Evolutionary conservation across 1,140 invertebrate species (phyloP).

Genomic region (Bombyx mori): ASM3026992v2 NC_085131.1:8508001-8508500

Average conservation of each 20-base stretch:
- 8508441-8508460: too few species aligned
- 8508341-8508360: neutral
- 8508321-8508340: slow-evolving; percentile 65
- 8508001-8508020: too few species aligned
- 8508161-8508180: slow-evolving; percentile 76
- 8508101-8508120: slow-evolving; percentile 54
- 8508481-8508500: too few species aligned
- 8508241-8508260: slow-evolving; percentile 81
- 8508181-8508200: slow-evolving; percentile 83
- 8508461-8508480: too few species aligned
- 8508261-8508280: slow-evolving; percentile 87
- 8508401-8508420: too few species aligned
- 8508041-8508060: too few species aligned
- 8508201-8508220: slow-evolving; percentile 77
- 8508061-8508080: too few species aligned
- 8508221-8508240: slow-evolving; percentile 73
- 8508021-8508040: too few species aligned
- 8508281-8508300: slow-evolving; percentile 88
- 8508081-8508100: neutral
- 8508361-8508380: too few species aligned
- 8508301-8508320: slow-evolving; percentile 80
- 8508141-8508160: slow-evolving; percentile 54
- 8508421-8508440: too few species aligned
- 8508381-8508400: too few species aligned
- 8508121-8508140: slow-evolving; percentile 62